Percentiles rank a stretch among this genome's conserved stretches.
These are phyloP conservation scores for Poicephalus gulielmi DNA, from an alignment of 2,113 vertebrate genomes.

Conservation along the genomic window DNA sequence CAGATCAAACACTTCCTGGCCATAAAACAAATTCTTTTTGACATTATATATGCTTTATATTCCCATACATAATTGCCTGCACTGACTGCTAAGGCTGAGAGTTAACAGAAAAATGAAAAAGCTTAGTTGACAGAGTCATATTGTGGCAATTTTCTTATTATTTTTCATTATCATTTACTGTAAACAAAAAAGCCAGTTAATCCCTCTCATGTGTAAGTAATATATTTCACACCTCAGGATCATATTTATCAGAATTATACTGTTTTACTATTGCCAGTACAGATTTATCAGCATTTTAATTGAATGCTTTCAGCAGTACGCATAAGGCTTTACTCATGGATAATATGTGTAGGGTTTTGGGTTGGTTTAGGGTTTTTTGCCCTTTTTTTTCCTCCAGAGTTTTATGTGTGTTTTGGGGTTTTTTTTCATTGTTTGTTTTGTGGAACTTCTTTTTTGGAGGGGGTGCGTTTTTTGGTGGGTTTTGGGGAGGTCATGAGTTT, in stretches of 20 bases:
- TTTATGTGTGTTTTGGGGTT: too few species aligned
- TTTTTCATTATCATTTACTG: constrained; percentile 35
- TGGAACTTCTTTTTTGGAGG: too few species aligned
- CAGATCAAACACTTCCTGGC: constrained; percentile 48
- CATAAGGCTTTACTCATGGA: not conserved
- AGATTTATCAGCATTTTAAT: constrained; percentile 21
- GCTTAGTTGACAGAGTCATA: not conserved
- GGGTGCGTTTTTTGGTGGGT: not conserved
- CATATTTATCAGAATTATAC: constrained; percentile 10
- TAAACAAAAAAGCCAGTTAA: constrained; percentile 27
- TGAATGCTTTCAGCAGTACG: not conserved
- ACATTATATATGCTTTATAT: constrained; percentile 3
- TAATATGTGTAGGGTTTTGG: not conserved
- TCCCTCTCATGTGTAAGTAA: constrained; percentile 1
- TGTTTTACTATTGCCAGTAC: not conserved
- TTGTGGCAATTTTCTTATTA: constrained; percentile 40
- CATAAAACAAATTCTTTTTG: constrained; percentile 30
- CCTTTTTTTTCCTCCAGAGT: not conserved
- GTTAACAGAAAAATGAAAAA: constrained; percentile 2
- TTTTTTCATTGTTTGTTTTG: not conserved
- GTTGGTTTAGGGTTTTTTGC: not conserved
- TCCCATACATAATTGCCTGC: constrained; percentile 22
- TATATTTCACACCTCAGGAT: not conserved
- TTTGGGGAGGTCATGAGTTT: not conserved
- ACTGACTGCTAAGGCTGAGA: not conserved